phyloP scores from a whole-genome alignment of 2,888 invertebrate genomes.

The Scrobipalpa atriplicella region DNA sequence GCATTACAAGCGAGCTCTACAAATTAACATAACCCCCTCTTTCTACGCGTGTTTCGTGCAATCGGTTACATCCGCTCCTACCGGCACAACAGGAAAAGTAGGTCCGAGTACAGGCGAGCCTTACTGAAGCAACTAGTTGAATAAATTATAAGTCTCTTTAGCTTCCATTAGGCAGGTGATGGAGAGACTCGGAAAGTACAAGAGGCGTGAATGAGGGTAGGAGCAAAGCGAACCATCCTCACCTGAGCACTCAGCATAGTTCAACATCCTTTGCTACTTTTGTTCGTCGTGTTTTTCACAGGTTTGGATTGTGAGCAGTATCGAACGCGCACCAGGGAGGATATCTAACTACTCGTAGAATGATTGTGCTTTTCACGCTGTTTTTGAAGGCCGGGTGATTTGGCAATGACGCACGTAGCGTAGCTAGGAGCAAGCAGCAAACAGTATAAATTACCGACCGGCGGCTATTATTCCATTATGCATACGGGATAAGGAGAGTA shows the following conservation, averaged over 20 bases:
- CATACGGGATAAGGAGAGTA: neutral
- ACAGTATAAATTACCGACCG: conserved; percentile 8
- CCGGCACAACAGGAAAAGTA: neutral
- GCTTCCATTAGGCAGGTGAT: conserved; percentile 47
- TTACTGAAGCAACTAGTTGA: conserved; percentile 36
- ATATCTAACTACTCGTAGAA: too few species aligned
- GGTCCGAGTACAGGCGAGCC: neutral
- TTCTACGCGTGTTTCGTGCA: conserved; percentile 10
- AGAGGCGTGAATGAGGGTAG: conserved; percentile 3
- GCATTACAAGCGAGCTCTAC: conserved; percentile 11
- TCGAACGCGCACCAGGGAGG: too few species aligned
- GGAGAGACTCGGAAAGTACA: conserved; percentile 37
- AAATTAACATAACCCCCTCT: conserved; percentile 30
- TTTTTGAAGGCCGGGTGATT: conserved; percentile 29
- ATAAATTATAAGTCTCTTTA: conserved; percentile 50
- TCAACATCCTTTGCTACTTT: neutral
- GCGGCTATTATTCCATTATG: neutral
- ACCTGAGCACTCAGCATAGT: neutral
- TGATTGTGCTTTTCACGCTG: too few species aligned
- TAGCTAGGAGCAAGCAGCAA: conserved; percentile 14
- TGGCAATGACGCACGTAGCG: conserved; percentile 25
- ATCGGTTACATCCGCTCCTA: neutral
- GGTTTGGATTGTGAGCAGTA: too few species aligned
- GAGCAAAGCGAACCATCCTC: neutral
- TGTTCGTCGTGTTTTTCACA: too few species aligned